Base-by-base conservation (phyloP, 2,113 vertebrate genomes). In the Uria lomvia region DNA sequence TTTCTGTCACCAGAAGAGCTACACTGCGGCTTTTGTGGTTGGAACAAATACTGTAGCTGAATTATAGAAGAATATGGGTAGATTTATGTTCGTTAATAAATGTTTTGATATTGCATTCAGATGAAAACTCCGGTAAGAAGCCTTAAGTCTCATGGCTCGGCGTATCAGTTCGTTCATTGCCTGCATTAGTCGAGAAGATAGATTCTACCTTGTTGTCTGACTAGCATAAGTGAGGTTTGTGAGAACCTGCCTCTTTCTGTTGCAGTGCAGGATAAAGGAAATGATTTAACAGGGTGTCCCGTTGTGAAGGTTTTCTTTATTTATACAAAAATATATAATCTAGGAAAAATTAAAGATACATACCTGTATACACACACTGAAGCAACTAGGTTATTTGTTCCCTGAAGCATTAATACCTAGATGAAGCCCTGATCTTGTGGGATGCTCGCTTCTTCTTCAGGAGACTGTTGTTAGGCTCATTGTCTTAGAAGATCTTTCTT, bases 91-190 rank as follows among this genome's bases (percentile, higher is more conserved):
- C 42, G 8, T 29, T 62, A 62, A 21, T 30, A 40, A 36, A 23
- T 19, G 6, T 42, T 88, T 62, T 8, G 9, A 6, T 60, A 7
- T 58, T 53, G 14, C 5, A 26, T 77, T 55, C 36, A 78, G 40
- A 9, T 65, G 29, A 63, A 72, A 85, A 27, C 10, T 38, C 27
- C 11, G 15, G 9, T 83, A 34, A 62, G 21, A 50, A 19, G 5
- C 12, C 30, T 47, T 18, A 12, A 32, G 18, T 76, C 18, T 88
- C 11, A 15, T 7, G 7, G 32, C 34, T 86, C 38, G 43, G 9
- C 1, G 0, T 59, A 9, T 42, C 50, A 3, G 4, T 42, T 75
- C 6, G 1, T 24, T 26, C 3, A 1, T 24, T 56, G 29, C 17
- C 53, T 63, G 32, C 16, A 40, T 19, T 6, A 29, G 29, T 49